Evolutionary conservation across 2,113 vertebrate genomes (phyloP).

Genomic region (Paedocypris sp.): DNA sequence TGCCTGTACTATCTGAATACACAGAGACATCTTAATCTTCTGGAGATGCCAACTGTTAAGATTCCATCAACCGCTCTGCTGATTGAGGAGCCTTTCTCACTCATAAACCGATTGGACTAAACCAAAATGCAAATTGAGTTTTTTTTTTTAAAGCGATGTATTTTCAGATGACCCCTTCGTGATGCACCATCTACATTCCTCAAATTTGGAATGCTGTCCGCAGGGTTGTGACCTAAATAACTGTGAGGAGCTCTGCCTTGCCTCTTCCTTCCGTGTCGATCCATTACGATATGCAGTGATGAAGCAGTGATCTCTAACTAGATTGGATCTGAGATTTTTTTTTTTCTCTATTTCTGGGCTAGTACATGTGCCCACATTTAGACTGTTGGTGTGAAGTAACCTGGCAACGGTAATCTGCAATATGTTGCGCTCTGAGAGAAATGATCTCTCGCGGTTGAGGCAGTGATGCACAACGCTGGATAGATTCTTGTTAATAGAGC

Average conservation of each 20-base stretch:
- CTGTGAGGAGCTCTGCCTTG: not conserved
- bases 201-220: constrained; percentile 13
- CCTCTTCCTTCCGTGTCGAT: not conserved
- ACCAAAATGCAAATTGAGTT: not conserved
- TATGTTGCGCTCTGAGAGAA: constrained; percentile 3
- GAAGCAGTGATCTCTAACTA: not conserved
- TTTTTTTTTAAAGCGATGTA: not conserved
- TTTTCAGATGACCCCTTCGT: not conserved
- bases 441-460: constrained; percentile 3
- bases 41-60: too few relatives aligned
- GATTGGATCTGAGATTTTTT: constrained; percentile 10
- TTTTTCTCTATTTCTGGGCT: constrained; percentile 13
- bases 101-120: too few relatives aligned
- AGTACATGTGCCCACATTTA: constrained; percentile 8
- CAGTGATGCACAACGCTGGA: constrained; percentile 8
- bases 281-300: constrained; percentile 3
- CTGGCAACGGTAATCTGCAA: constrained; percentile 23
- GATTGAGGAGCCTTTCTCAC: too few relatives aligned
- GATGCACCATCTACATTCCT: constrained; percentile 8
- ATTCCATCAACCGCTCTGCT: too few relatives aligned
- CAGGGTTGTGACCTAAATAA: constrained; percentile 27
- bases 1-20: not conserved
- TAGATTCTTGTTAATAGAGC: constrained; percentile 19
- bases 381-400: constrained; percentile 12
- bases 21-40: not conserved